Evolutionary conservation across 1,140 invertebrate species (phyloP).

Genomic region (Drosophila arawakana): DNA sequence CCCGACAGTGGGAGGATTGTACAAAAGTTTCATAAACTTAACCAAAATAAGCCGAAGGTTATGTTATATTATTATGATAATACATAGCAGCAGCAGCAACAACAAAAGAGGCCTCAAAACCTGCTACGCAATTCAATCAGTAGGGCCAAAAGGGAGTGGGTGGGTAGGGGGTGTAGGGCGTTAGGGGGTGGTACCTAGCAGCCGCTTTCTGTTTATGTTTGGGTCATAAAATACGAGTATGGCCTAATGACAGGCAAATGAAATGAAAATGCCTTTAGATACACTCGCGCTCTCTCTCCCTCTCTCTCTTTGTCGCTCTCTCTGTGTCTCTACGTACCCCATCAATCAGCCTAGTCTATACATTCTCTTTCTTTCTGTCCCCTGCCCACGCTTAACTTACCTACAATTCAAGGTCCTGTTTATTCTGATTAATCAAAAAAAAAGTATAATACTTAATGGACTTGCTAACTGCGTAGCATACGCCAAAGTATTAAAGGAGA

Average conservation of each 20-base stretch:
- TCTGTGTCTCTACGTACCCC: background rate
- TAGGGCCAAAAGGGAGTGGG: slow-evolving; percentile 9
- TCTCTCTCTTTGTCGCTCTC: background rate
- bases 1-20: background rate
- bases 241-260: slow-evolving; percentile 35
- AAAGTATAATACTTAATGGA: slow-evolving; percentile 32
- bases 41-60: slow-evolving; percentile 67
- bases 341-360: background rate
- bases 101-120: background rate
- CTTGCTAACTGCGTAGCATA: slow-evolving; percentile 59
- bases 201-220: slow-evolving; percentile 21
- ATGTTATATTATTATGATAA: slow-evolving; percentile 42
- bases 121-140: slow-evolving; percentile 69
- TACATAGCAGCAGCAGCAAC: slow-evolving; percentile 25
- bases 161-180: background rate
- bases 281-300: background rate
- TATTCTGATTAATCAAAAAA: slow-evolving; percentile 36
- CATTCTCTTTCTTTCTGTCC: slow-evolving; percentile 20
- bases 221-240: slow-evolving; percentile 25
- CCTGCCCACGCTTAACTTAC: background rate
- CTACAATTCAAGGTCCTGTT: slow-evolving; percentile 58
- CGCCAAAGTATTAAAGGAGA: slow-evolving; percentile 8
- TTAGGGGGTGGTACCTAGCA: slow-evolving; percentile 12
- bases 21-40: slow-evolving; percentile 34
- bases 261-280: slow-evolving; percentile 28